These are phyloP conservation scores for Venturia canescens DNA, from an alignment of 1,140 invertebrate species.

Conservation along the genomic window DNA sequence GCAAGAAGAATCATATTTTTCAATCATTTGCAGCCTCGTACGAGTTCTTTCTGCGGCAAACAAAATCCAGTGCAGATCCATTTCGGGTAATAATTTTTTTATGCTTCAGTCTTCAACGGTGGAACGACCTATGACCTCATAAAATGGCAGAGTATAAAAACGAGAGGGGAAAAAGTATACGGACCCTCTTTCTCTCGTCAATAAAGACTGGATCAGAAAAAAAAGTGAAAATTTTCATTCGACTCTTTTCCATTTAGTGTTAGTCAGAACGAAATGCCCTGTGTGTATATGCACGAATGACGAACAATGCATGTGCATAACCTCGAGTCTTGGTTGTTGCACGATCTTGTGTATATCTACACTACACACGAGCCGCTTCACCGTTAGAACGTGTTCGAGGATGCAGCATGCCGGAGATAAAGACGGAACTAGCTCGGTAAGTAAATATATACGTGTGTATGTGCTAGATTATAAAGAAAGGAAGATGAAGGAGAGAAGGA, in stretches of 20 bases:
- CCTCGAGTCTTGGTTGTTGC: slow-evolving; percentile 35
- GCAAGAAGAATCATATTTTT: too few species aligned
- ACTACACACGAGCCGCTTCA: slow-evolving; percentile 40
- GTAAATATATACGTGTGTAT: not conserved
- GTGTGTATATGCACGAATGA: slow-evolving; percentile 20
- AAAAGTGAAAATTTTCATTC: too few species aligned
- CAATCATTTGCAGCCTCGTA: too few species aligned
- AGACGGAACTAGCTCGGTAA: slow-evolving; percentile 21
- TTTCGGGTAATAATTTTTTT: too few species aligned
- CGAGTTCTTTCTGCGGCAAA: too few species aligned
- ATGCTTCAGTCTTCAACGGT: too few species aligned
- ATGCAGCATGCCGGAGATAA: slow-evolving; percentile 38
- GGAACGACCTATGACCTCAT: too few species aligned
- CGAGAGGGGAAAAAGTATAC: too few species aligned
- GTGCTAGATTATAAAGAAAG: not conserved
- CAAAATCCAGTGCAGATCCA: not conserved
- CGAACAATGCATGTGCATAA: slow-evolving; percentile 51
- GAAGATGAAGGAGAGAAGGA: slow-evolving; percentile 17
- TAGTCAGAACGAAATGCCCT: not conserved
- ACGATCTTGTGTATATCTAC: slow-evolving; percentile 16
- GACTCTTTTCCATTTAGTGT: too few species aligned
- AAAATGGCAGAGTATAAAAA: too few species aligned
- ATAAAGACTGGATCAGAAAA: too few species aligned
- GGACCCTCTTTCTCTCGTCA: not conserved
- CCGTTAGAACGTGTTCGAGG: slow-evolving; percentile 44